Conservation (phyloP, 2,113 vertebrate species). For the Tautogolabrus adspersus region DNA sequence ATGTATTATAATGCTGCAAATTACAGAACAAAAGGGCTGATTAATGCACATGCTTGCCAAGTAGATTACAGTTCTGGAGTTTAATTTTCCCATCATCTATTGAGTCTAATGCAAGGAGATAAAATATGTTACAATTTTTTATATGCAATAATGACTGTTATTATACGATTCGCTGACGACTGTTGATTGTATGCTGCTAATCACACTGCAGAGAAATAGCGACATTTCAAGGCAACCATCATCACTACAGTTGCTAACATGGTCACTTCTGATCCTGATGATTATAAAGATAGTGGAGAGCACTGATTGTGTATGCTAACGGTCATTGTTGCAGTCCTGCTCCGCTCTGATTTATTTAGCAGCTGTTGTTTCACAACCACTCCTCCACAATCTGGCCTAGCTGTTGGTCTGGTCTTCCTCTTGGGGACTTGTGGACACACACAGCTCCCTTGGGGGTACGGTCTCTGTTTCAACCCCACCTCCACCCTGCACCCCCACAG, state of each 20-base stretch:
- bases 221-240: constrained; percentile 9
- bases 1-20: not conserved
- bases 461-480: constrained; percentile 58
- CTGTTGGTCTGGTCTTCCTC: constrained; percentile 20
- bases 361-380: constrained; percentile 71
- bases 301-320: constrained; percentile 1
- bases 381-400: constrained; percentile 62
- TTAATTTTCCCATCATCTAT: not conserved
- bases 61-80: not conserved
- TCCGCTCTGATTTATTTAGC: constrained; percentile 61
- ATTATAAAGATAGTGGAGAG: not conserved
- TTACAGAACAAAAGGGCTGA: not conserved
- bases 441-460: constrained; percentile 50
- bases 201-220: not conserved
- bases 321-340: constrained; percentile 8
- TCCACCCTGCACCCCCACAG: constrained; percentile 37
- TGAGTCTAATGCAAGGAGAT: not conserved
- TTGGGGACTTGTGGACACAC: constrained; percentile 50
- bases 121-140: no score
- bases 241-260: constrained; percentile 7
- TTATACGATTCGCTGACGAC: not conserved
- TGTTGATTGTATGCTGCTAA: constrained; percentile 17
- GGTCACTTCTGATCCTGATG: not conserved
- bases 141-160: not conserved
- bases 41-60: not conserved